Evolutionary conservation across 2,113 vertebrate species (phyloP), one percentile per base, ranked within the genome.

Genomic region (Nannospalax galili): DNA sequence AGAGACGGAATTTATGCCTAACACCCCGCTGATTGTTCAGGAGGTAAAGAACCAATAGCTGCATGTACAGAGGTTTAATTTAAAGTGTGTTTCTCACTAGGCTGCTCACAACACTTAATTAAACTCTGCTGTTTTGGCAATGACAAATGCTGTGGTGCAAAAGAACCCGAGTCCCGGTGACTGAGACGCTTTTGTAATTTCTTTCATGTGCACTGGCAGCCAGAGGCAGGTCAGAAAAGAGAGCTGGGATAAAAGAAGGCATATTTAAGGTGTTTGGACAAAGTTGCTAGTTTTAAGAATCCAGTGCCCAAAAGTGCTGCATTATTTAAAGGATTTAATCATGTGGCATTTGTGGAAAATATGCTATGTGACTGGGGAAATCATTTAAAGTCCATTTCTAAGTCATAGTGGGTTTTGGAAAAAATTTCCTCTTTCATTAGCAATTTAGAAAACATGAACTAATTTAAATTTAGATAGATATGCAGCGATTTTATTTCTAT

Each of bases 101-200:
- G 99, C 99, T 99, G 99, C 99, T 99, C 99, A 99, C 99, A 99
- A 99, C 99, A 99, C 99, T 99, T 99, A 99, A 99, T 99, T 99
- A 99, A 99, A 99, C 99, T 99, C 99, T 98, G 99, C 99, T 99
- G 99, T 99, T 99, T 99, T 99, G 99, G 99, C 99, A 99, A 99
- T 99, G 99, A 99, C 99, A 99, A 99, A 99, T 99, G 99, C 99
- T 98, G 98, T 84, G 86, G 98, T 97, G 99, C 99, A 98, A 97
- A 98, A 99, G 99, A 99, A 98, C 98, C 98, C 90, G 98, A 98
- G 99, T 98, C 94, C 98, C 99, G 95, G 98, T 99, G 99, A 99
- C 99, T 99, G 98, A 99, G 98, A 98, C 98, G 99, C 98, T 98
- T 98, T 99, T 99, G 98, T 99, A 98, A 99, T 99, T 99, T 99